Conservation (phyloP, 2,113 vertebrate genomes). For the Smithornis capensis region DNA sequence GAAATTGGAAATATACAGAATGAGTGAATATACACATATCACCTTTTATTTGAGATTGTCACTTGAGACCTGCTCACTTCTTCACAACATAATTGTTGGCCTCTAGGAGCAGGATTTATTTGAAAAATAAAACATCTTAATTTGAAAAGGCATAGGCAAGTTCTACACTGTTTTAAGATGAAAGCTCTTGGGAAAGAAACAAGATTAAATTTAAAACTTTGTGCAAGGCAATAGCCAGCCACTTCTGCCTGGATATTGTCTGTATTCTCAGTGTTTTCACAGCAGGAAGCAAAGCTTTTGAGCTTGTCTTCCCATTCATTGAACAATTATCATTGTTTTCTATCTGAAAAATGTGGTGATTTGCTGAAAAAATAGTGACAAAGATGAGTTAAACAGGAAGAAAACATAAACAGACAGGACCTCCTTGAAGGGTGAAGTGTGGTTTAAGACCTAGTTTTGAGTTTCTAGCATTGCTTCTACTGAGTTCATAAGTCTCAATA, state of each 20-base stretch:
- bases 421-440: neutral
- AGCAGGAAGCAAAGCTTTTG: neutral
- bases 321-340: neutral
- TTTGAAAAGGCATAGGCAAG: neutral
- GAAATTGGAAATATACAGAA: neutral
- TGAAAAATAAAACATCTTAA: no score
- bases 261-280: neutral
- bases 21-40: neutral
- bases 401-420: neutral
- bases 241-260: neutral
- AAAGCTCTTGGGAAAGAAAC: neutral
- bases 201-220: neutral
- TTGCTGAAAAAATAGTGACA: neutral
- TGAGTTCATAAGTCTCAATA: neutral
- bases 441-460: neutral
- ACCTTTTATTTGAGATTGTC: neutral
- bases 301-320: neutral
- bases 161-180: neutral
- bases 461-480: neutral
- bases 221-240: neutral
- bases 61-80: neutral
- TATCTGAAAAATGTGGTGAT: neutral
- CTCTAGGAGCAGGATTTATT: neutral
- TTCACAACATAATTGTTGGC: neutral
- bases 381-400: neutral